Percentiles rank a stretch among this genome's conserved stretches.
Evolutionary conservation across 1,140 invertebrate genomes (phyloP).

Genomic region (Papilio machaon): DNA sequence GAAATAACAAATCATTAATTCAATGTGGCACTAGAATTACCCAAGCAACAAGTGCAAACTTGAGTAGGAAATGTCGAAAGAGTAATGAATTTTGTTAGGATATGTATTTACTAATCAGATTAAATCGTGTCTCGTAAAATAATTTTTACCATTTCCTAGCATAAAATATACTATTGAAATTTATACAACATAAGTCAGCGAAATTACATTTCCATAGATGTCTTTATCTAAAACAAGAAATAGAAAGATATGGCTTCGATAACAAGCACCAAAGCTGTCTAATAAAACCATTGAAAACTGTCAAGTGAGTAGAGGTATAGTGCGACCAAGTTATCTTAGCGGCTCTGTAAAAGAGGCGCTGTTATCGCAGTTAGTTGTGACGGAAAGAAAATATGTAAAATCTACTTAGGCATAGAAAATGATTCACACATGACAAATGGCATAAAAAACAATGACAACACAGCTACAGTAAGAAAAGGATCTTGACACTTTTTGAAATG

Average conservation of each 20-base stretch:
- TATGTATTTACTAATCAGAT: no score
- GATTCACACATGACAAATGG: no score
- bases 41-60: no score
- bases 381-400: neutral
- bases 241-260: constrained; percentile 18
- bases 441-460: neutral
- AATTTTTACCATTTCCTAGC: neutral
- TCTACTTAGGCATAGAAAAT: neutral
- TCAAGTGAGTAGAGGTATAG: constrained; percentile 16
- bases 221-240: constrained; percentile 20
- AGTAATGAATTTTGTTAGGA: no score
- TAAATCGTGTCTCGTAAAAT: no score
- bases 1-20: neutral
- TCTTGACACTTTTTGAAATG: neutral
- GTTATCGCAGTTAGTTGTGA: neutral
- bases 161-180: neutral
- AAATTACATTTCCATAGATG: constrained; percentile 20
- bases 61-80: neutral
- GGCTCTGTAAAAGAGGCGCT: neutral
- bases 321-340: neutral
- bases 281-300: constrained; percentile 37
- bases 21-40: neutral
- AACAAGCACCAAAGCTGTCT: constrained; percentile 25
- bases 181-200: neutral
- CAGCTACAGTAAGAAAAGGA: neutral